Percentiles rank a stretch among this genome's conserved stretches.
These are phyloP conservation scores for Drosophila fuyamai DNA, from an alignment of 1,140 invertebrate genomes.

Conservation along the genomic window DNA sequence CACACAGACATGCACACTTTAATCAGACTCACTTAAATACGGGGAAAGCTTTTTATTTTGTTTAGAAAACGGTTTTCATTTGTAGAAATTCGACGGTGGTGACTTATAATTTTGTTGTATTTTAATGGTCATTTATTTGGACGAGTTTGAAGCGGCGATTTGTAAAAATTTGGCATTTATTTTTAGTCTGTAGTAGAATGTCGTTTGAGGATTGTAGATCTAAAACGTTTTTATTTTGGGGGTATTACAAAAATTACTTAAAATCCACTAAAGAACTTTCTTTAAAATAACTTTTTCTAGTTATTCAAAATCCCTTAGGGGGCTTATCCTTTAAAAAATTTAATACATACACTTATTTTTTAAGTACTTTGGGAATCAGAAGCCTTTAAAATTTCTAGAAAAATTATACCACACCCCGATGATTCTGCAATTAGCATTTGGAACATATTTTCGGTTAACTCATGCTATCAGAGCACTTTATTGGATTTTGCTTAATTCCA, in stretches of 20 bases:
- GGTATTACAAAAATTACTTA: too few species aligned
- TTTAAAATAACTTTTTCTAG: too few species aligned
- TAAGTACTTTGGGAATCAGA: background rate
- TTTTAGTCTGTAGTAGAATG: conserved; percentile 18
- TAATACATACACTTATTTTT: too few species aligned
- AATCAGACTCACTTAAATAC: conserved; percentile 9
- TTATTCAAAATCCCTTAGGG: too few species aligned
- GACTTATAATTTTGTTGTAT: conserved; percentile 7
- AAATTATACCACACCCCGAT: background rate
- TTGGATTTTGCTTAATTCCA: conserved; percentile 71
- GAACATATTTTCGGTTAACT: conserved; percentile 10
- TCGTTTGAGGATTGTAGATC: conserved; percentile 24
- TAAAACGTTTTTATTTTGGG: background rate
- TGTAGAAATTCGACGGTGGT: conserved; percentile 46
- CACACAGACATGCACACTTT: conserved; percentile 11
- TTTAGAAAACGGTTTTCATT: conserved; percentile 21
- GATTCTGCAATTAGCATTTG: conserved; percentile 1
- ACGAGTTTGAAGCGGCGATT: conserved; percentile 49
- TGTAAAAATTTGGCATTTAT: conserved; percentile 64
- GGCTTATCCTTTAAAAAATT: too few species aligned
- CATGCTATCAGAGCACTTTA: conserved; percentile 37
- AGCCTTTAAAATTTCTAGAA: background rate
- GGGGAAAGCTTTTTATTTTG: conserved; percentile 48
- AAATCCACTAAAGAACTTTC: too few species aligned
- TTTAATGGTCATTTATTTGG: conserved; percentile 33